Percentiles rank a stretch among this genome's conserved stretches.
Conservation (phyloP, 2,888 invertebrate genomes). For the Dichetophora obliterata region DNA sequence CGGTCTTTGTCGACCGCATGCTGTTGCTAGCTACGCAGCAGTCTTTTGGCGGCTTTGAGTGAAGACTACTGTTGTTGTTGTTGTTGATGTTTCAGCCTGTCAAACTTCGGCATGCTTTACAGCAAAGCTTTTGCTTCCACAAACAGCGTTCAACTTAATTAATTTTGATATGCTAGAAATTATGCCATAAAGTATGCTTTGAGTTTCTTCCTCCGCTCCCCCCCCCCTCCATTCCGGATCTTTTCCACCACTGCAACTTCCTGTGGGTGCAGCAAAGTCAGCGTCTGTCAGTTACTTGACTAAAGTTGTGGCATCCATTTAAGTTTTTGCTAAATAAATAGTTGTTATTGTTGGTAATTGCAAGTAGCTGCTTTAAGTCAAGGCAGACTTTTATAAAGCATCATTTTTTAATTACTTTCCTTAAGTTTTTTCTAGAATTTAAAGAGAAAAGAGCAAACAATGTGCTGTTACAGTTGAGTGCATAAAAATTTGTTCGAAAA, state of each 20-base stretch:
- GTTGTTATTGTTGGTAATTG: too few relatives aligned
- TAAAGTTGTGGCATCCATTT: background rate
- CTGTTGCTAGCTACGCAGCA: background rate
- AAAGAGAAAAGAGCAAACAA: too few relatives aligned
- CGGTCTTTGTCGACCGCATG: background rate
- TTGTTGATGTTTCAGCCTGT: background rate
- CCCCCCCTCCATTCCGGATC: background rate
- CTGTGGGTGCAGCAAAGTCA: background rate
- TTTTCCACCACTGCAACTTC: background rate
- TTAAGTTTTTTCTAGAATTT: background rate
- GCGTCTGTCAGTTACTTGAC: background rate
- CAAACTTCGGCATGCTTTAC: background rate
- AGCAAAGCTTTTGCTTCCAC: background rate
- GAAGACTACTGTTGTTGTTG: background rate
- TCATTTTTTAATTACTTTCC: background rate
- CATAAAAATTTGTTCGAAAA: too few relatives aligned
- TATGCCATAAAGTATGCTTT: slow-evolving; percentile 22
- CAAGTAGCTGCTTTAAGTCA: too few relatives aligned
- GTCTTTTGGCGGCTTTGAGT: background rate
- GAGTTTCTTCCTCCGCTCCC: slow-evolving; percentile 22
- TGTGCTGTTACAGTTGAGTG: too few relatives aligned
- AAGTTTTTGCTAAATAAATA: background rate
- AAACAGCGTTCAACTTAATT: slow-evolving; percentile 33
- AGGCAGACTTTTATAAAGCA: too few relatives aligned
- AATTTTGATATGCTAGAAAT: slow-evolving; percentile 33